Conservation (phyloP, 64 coral and sea anemone genomes). For the Dendrophyllia cribrosa region DNA sequence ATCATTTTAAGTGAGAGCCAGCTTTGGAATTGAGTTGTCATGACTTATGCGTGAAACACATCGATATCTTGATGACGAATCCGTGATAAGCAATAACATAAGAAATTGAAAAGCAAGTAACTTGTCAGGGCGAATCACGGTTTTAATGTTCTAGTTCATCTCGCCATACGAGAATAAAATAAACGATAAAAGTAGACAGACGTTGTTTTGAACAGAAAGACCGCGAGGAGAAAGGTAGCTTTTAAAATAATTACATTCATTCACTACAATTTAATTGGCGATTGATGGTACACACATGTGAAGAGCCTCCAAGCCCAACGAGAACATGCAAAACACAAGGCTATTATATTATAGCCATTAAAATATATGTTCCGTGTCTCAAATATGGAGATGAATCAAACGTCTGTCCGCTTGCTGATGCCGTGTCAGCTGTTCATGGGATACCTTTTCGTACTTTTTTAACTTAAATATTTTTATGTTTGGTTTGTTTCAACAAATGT, state of each 20-base stretch:
- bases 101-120: conserved; percentile 23
- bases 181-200: conserved; percentile 35
- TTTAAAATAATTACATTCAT: conserved; percentile 52
- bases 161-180: not conserved
- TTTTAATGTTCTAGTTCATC: not conserved
- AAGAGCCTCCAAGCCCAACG: conserved; percentile 5
- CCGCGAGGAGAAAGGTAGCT: conserved; percentile 34
- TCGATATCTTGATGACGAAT: conserved; percentile 45
- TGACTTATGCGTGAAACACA: conserved; percentile 19
- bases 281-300: conserved; percentile 55
- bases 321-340: conserved; percentile 31
- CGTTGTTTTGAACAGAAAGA: conserved; percentile 12
- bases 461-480: conserved; percentile 52
- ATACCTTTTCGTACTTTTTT: conserved; percentile 33
- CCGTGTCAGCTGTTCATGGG: conserved; percentile 46
- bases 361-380: conserved; percentile 42
- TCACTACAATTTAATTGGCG: conserved; percentile 50
- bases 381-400: conserved; percentile 30
- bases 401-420: conserved; percentile 9
- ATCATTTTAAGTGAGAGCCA: conserved; percentile 38
- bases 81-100: conserved; percentile 37
- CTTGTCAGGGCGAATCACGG: conserved; percentile 26
- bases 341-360: conserved; percentile 37
- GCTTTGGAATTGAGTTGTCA: conserved; percentile 47
- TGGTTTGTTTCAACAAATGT: conserved; percentile 35